These are phyloP conservation scores for Serilophus lunatus DNA, from an alignment of 2,113 vertebrate species.

Conservation along the genomic window DNA sequence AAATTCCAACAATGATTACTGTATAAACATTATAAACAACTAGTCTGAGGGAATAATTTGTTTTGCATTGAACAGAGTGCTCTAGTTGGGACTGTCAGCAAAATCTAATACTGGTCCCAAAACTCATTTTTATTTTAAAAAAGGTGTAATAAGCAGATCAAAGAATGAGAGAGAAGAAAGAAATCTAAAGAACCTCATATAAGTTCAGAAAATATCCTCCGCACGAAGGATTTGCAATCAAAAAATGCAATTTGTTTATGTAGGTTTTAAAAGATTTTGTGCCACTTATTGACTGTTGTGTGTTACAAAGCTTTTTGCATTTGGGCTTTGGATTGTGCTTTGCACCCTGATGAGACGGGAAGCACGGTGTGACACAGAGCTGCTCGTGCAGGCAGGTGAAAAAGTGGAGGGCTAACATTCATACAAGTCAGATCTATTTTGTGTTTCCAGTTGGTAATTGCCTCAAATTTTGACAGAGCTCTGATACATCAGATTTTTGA, in stretches of 20 bases:
- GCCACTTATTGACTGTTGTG: background rate
- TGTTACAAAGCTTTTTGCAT: background rate
- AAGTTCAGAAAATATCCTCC: background rate
- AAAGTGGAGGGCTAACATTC: background rate
- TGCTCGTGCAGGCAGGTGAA: background rate
- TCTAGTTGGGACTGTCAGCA: slow-evolving; percentile 27
- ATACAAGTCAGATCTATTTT: background rate
- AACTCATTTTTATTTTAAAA: slow-evolving; percentile 43
- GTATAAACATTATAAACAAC: slow-evolving; percentile 13
- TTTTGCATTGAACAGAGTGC: slow-evolving; percentile 13
- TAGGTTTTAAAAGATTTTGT: background rate
- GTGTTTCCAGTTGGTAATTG: background rate
- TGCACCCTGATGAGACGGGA: rapidly evolving
- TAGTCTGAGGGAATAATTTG: slow-evolving; percentile 17
- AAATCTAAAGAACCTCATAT: background rate
- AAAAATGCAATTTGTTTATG: background rate
- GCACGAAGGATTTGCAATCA: background rate
- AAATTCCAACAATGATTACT: slow-evolving; percentile 32
- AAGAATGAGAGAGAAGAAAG: slow-evolving; percentile 25
- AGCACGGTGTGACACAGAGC: rapidly evolving
- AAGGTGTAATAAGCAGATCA: slow-evolving; percentile 28
- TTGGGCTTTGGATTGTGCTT: background rate
- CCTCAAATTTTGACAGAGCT: background rate
- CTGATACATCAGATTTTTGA: background rate
- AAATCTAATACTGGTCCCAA: background rate